Conservation (phyloP, 1,140 invertebrate genomes). For the Camponotus pennsylvanicus region DNA sequence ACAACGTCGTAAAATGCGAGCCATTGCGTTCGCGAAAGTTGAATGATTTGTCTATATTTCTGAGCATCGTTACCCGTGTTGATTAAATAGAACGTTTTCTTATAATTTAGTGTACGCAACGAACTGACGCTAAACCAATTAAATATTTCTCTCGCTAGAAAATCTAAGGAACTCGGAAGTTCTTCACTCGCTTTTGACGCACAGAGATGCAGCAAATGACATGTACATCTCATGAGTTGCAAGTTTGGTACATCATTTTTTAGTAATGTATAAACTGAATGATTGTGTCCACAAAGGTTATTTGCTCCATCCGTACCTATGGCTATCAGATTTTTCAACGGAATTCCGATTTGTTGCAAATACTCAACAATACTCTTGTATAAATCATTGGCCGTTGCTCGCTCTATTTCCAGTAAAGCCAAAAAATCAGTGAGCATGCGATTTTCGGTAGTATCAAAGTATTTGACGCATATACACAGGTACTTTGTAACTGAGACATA, state of each 20-base stretch:
- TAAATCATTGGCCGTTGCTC: conserved; percentile 1
- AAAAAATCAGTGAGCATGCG: conserved; percentile 8
- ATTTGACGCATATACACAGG: neutral
- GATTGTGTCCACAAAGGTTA: neutral
- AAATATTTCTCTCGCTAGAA: neutral
- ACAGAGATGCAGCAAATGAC: conserved; percentile 2
- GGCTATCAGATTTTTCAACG: neutral
- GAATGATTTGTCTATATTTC: neutral
- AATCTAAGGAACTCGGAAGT: neutral
- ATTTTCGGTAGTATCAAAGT: neutral
- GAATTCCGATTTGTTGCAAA: neutral
- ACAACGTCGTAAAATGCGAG: neutral
- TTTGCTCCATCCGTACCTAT: neutral
- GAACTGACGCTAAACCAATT: neutral
- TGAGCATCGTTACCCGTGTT: neutral
- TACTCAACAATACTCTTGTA: neutral
- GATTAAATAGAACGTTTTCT: conserved; percentile 6
- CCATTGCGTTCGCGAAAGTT: conserved; percentile 10
- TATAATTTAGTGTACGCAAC: neutral
- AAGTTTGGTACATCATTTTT: neutral
- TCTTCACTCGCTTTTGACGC: neutral
- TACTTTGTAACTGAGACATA: neutral
- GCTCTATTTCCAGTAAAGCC: neutral
- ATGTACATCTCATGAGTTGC: conserved; percentile 6
- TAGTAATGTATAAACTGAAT: neutral